A percentile compares a stretch with the other conserved stretches of the same genome.
These are phyloP conservation scores for Daubentonia madagascariensis DNA, from an alignment of 2,113 vertebrate species.

Conservation along the genomic window DNA sequence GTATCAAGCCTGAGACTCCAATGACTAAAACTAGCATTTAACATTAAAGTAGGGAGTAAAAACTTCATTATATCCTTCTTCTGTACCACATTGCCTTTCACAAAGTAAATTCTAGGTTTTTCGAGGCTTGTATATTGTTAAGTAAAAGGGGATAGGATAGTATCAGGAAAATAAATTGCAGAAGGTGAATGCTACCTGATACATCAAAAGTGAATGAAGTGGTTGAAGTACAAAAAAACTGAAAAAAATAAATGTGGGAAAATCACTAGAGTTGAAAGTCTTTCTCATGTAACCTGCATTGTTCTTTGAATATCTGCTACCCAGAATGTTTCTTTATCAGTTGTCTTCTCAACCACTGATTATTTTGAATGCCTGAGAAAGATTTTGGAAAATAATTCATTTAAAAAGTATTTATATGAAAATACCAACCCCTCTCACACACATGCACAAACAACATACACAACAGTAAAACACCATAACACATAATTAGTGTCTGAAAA, in stretches of 20 bases:
- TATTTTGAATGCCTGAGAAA: background rate
- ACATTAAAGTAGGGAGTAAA: background rate
- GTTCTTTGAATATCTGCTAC: background rate
- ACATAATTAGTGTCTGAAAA: background rate
- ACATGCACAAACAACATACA: background rate
- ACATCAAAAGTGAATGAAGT: background rate
- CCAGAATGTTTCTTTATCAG: background rate
- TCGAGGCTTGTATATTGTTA: background rate
- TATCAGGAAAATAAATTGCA: background rate
- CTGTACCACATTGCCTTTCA: background rate
- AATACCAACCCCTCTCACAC: background rate
- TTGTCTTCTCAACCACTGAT: background rate
- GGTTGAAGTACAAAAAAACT: background rate
- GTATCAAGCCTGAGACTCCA: background rate
- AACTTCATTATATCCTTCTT: background rate
- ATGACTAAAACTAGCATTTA: background rate
- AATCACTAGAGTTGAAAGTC: background rate
- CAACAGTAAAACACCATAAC: background rate
- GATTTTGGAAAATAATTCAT: background rate
- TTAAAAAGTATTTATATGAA: background rate
- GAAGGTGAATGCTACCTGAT: background rate
- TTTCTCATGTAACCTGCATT: background rate
- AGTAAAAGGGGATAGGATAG: background rate
- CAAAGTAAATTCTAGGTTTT: background rate
- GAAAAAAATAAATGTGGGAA: background rate